Conservation (phyloP, 2,113 vertebrate genomes). For the cattle (Bos taurus) region DNA sequence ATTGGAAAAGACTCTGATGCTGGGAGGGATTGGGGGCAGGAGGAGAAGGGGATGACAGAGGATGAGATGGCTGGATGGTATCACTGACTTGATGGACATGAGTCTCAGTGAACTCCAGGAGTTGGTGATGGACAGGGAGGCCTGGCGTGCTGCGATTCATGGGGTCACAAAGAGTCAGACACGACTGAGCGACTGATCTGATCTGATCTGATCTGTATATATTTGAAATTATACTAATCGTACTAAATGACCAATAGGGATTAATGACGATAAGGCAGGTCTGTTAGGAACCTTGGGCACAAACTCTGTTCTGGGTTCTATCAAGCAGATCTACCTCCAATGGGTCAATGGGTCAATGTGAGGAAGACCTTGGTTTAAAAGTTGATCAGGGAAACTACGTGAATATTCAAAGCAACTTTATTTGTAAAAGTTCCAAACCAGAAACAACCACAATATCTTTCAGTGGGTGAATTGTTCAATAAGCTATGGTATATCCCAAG, state of each 20-base stretch:
- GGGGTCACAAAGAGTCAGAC: too few relatives aligned
- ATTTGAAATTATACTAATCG: neutral
- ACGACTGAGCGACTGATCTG: too few relatives aligned
- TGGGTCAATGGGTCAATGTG: neutral
- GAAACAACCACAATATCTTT: neutral
- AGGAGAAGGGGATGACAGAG: too few relatives aligned
- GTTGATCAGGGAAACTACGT: neutral
- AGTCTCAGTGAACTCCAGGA: too few relatives aligned
- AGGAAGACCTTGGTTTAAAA: neutral
- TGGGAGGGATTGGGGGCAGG: too few relatives aligned
- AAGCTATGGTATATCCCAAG: neutral
- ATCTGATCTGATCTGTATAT: neutral
- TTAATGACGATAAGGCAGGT: neutral
- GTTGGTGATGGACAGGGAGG: too few relatives aligned
- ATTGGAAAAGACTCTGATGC: too few relatives aligned
- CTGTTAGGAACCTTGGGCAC: neutral
- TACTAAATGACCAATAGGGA: neutral
- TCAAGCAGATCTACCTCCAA: neutral
- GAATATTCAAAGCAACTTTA: neutral
- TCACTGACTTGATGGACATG: too few relatives aligned
- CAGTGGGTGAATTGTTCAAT: neutral
- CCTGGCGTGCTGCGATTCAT: too few relatives aligned
- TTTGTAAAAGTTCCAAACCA: neutral
- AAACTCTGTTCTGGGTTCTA: neutral
- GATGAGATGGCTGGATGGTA: too few relatives aligned